phyloP scores from a whole-genome alignment of 2,113 vertebrate genomes.

The Hassar affinis region DNA sequence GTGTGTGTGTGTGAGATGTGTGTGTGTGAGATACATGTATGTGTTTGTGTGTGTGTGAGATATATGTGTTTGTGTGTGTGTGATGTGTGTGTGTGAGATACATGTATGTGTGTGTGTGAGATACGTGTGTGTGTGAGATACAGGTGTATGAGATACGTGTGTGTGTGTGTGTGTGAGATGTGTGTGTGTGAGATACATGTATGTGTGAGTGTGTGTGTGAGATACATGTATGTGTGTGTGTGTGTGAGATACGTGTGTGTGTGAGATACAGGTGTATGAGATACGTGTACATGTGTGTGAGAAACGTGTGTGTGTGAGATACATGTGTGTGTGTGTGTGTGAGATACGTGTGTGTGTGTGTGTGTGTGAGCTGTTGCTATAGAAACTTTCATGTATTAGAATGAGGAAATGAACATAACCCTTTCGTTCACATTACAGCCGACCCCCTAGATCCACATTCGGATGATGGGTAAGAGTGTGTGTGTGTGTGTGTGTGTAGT shows the following conservation, averaged over 20 bases:
- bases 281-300: slow-evolving; percentile 2
- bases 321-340: slow-evolving; percentile 11
- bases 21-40: neutral
- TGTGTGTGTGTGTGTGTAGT: neutral
- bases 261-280: too few relatives aligned
- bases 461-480: neutral
- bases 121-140: neutral
- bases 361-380: too few relatives aligned
- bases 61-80: slow-evolving; percentile 16
- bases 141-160: too few relatives aligned
- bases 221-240: neutral
- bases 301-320: too few relatives aligned
- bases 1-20: slow-evolving; percentile 11
- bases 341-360: slow-evolving; percentile 7
- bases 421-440: neutral
- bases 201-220: too few relatives aligned
- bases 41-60: neutral
- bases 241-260: slow-evolving; percentile 8
- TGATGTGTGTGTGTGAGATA: neutral
- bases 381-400: too few relatives aligned
- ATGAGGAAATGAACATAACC: too few relatives aligned
- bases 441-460: too few relatives aligned
- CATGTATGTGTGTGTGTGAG: slow-evolving; percentile 9
- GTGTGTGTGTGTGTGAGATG: neutral
- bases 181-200: slow-evolving; percentile 6